Evolutionary conservation across 2,888 invertebrate genomes (phyloP).

Genomic region (Phanerotoma sp.): DNA sequence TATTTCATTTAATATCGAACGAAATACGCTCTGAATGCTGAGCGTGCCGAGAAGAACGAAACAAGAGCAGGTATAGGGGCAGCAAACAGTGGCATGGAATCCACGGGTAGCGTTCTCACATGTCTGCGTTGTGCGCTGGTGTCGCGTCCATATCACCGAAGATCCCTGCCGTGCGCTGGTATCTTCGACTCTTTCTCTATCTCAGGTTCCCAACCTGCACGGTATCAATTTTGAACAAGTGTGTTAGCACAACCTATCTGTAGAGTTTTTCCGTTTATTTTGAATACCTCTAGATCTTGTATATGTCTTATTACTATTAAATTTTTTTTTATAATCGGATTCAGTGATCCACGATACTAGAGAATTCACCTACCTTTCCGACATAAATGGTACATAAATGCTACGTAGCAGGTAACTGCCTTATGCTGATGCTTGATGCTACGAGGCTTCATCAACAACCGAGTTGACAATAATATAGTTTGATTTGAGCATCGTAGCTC

Average conservation of each 20-base stretch:
- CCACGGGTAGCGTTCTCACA: slow-evolving; percentile 11
- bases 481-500: slow-evolving; percentile 52
- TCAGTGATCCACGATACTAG: not conserved
- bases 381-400: slow-evolving; percentile 58
- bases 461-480: slow-evolving; percentile 51
- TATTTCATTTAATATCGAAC: slow-evolving; percentile 55
- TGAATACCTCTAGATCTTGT: no score
- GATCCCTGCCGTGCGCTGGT: not conserved
- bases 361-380: slow-evolving; percentile 50
- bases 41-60: slow-evolving; percentile 41
- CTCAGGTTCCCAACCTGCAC: slow-evolving; percentile 1
- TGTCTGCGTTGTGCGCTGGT: slow-evolving; percentile 1
- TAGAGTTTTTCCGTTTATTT: no score
- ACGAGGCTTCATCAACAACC: slow-evolving; percentile 56
- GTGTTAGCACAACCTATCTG: no score
- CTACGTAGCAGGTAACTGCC: slow-evolving; percentile 56
- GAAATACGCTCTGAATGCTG: slow-evolving; percentile 49
- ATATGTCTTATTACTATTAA: no score
- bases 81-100: slow-evolving; percentile 16
- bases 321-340: no score
- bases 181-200: not conserved
- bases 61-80: slow-evolving; percentile 25
- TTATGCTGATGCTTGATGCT: slow-evolving; percentile 52
- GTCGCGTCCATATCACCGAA: slow-evolving; percentile 5
- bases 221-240: no score